These are phyloP conservation scores for Oophaga sylvatica DNA, from an alignment of 2,797 vertebrate genomes.

Conservation along the genomic window DNA sequence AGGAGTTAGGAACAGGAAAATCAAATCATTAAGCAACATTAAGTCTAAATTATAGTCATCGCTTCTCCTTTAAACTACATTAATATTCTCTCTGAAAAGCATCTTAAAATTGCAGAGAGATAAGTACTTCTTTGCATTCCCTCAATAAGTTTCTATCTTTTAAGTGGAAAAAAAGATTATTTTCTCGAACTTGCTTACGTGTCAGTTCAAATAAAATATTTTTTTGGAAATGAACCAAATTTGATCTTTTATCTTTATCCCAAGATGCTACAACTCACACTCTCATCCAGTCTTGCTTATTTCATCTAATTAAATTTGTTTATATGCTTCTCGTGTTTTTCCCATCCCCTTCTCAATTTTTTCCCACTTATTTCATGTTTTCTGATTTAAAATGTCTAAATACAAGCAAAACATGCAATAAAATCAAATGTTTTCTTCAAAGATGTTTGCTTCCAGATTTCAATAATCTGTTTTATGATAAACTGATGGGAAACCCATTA, in stretches of 20 bases:
- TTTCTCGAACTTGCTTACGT: constrained; percentile 47
- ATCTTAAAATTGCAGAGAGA: constrained; percentile 26
- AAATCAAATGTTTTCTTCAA: constrained; percentile 38
- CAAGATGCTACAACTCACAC: constrained; percentile 31
- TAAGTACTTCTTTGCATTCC: constrained; percentile 38
- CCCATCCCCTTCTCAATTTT: constrained; percentile 25
- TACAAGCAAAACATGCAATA: constrained; percentile 22
- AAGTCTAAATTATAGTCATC: constrained; percentile 23
- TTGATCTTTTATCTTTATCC: constrained; percentile 35
- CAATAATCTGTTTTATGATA: not conserved
- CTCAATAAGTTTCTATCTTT: constrained; percentile 30
- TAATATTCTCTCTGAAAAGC: constrained; percentile 21
- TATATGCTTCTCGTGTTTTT: constrained; percentile 38
- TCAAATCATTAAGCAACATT: constrained; percentile 28
- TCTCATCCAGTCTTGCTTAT: constrained; percentile 38
- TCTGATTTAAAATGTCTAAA: constrained; percentile 41
- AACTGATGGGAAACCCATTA: not conserved
- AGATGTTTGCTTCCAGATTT: not conserved
- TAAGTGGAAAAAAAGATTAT: constrained; percentile 20
- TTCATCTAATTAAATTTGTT: constrained; percentile 55
- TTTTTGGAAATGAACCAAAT: constrained; percentile 36
- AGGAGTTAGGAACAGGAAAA: not conserved
- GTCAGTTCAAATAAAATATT: constrained; percentile 42
- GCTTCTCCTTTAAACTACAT: constrained; percentile 21
- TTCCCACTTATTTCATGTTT: constrained; percentile 30